Percentiles rank a stretch among this genome's conserved stretches.
These are phyloP conservation scores for Momotus momota DNA, from an alignment of 2,797 vertebrate genomes.

Conservation along the genomic window DNA sequence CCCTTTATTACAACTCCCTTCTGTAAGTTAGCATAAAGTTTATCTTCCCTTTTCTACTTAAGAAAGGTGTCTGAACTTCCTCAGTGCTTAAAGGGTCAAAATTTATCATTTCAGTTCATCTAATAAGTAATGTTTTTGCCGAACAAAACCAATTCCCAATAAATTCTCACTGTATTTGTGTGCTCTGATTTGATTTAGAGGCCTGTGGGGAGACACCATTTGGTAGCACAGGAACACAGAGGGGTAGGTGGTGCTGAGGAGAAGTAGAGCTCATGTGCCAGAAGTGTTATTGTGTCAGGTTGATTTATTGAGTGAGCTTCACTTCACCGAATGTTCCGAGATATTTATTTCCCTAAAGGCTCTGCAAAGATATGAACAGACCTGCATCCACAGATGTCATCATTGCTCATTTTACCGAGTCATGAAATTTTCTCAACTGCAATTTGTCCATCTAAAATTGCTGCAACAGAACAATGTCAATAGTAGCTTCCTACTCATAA, in stretches of 20 bases:
- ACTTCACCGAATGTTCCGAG: slow-evolving; percentile 99
- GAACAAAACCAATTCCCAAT: slow-evolving; percentile 99
- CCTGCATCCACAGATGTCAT: slow-evolving; percentile 99
- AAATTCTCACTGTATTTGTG: slow-evolving; percentile 99
- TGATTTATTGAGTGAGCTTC: slow-evolving; percentile 99
- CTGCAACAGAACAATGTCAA: slow-evolving; percentile 87
- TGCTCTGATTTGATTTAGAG: slow-evolving; percentile 98
- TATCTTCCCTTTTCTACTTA: slow-evolving; percentile 59
- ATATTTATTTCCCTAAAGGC: slow-evolving; percentile 99
- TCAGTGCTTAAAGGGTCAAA: slow-evolving; percentile 85
- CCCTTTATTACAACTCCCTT: background rate
- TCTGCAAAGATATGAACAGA: slow-evolving; percentile 99
- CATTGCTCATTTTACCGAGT: slow-evolving; percentile 99
- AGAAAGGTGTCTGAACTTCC: slow-evolving; percentile 68
- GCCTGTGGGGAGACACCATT: slow-evolving; percentile 99
- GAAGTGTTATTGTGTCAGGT: slow-evolving; percentile 99
- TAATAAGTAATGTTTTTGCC: slow-evolving; percentile 97
- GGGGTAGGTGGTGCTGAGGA: slow-evolving; percentile 95
- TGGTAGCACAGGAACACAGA: slow-evolving; percentile 95
- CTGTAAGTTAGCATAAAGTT: slow-evolving; percentile 16
- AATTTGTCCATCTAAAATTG: slow-evolving; percentile 89
- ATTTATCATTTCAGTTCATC: slow-evolving; percentile 93
- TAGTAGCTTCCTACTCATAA: slow-evolving; percentile 74
- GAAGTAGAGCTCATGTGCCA: slow-evolving; percentile 95
- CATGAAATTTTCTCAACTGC: slow-evolving; percentile 97